Evolutionary conservation across 2,113 vertebrate genomes (phyloP), one percentile per base, ranked within the genome.

Genomic region (Scopus umbretta): DNA sequence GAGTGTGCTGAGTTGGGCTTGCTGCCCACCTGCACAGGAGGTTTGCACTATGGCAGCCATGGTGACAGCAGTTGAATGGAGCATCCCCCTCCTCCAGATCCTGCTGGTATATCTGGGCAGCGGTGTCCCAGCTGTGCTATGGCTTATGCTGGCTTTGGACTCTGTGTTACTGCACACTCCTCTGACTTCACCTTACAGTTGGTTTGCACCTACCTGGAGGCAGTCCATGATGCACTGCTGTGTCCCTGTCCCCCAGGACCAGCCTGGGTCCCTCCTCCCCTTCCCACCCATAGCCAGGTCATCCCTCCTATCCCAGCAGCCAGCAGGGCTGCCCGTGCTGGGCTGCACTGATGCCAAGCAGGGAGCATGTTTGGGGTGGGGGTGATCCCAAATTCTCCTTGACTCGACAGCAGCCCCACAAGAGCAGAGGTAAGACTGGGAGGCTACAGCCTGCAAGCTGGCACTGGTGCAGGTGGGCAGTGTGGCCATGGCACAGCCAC

Each of bases 111-210:
- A 0, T 36, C 34, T 56, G 66, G 34, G 27, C 43, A 43, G 82
- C 14, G 5, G 59, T 6, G 2, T 52, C 52, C 34, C 14, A 18
- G 47, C 53, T 40, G 36, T 62, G 59, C 74, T 0, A 0, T 18
- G 12, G 40, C 56, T 20, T 7, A 26, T 2, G 1, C 80, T 55
- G 42, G 32, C 43, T 2, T 5, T 36, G 9, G 13, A 10, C 65
- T 29, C 52, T 1, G 0, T 61, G 10, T 56, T 36, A 5, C 13
- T 9, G 58, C 30, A 36, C 0, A 0, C 45, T 70, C 14, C 43
- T 66, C 52, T 49, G 5, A 4, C 29, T 40, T 47, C 1, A 3
- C 40, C 76, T 43, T n/a, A 29, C 49, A 16, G 36, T 47, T 32
- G 42, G 9, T 40, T 38, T 88, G 30, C 30, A 5, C n/a, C 14